Evolutionary conservation across 2,888 invertebrate species (phyloP), one percentile per base, ranked within the genome.

Genomic region (Plutella xylostella): DNA sequence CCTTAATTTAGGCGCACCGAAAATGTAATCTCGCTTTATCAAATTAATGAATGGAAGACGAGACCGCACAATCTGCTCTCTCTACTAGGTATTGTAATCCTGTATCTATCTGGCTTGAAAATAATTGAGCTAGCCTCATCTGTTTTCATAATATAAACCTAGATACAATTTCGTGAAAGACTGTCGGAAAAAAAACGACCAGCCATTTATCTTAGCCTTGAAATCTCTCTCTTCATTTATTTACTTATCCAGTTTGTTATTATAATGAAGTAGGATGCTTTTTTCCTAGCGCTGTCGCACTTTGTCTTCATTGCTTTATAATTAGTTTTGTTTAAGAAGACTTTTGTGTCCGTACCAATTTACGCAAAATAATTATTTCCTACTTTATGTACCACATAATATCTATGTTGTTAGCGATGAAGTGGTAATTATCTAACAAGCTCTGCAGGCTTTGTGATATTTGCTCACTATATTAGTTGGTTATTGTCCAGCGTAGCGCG

Each of bases 11-110:
- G 28, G 3, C n/a, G n/a, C 28, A 28, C 28, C 2, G 28, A 9
- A 3, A 53, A 57, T 57, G 57, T 55, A 55, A 57, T 60, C 58
- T 54, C 52, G 53, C 51, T 53, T 51, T 59, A 63, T 66, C 56
- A 53, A 53, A 55, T 60, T 62, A 60, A 61, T 59, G 54, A 58
- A 49, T 50, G 17, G 25, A n/a, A 39, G 55, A 54, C 56, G 55
- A 56, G 50, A 55, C 58, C 57, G 48, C 57, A 55, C 55, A 59
- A 63, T 62, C 53, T 52, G 53, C 52, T 58, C 53, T 55, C 57
- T 54, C 50, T n/a, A 28, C 28, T 28, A n/a, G 28, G 28, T n/a
- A n/a, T 28, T 28, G 28, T n/a, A 28, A 6, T 12, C 28, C 14
- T 18, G 20, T 25, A 6, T 41, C 28, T 14, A 5, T 45, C 14